Conservation (phyloP, 2,797 vertebrate species). For the Tokudaia tokunoshimensis region DNA sequence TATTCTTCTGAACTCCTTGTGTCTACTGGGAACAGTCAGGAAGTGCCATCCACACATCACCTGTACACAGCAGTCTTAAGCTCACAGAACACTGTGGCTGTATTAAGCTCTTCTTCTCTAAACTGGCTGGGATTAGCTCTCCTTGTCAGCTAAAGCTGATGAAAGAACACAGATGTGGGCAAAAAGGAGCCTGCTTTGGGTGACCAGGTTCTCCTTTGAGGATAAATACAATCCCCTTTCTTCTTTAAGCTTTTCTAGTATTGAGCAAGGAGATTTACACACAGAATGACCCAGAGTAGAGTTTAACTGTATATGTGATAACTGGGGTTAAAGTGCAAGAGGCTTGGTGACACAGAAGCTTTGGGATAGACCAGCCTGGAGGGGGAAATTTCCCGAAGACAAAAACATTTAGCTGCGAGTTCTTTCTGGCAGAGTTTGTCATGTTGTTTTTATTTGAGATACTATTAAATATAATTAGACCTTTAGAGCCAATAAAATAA, state of each 20-base stretch:
- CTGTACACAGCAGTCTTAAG: neutral
- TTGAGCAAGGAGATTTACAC: neutral
- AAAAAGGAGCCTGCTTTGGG: slow-evolving; percentile 14
- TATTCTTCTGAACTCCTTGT: neutral
- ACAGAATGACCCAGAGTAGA: neutral
- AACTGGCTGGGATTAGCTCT: neutral
- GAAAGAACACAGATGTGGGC: neutral
- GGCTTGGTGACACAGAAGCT: neutral
- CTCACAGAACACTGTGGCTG: neutral
- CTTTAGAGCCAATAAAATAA: neutral
- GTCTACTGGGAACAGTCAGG: neutral
- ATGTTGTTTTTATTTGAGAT: slow-evolving; percentile 12
- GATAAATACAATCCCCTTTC: slow-evolving; percentile 37
- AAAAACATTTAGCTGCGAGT: neutral
- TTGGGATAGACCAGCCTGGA: neutral
- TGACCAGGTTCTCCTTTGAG: slow-evolving; percentile 32
- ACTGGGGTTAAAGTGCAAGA: neutral
- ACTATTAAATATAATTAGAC: slow-evolving; percentile 13
- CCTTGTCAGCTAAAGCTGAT: slow-evolving; percentile 22
- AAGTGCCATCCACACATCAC: too few species aligned
- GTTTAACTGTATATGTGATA: neutral
- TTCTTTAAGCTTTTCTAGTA: slow-evolving; percentile 34
- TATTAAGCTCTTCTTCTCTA: neutral
- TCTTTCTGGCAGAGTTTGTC: neutral
- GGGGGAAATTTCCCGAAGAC: neutral